Evolutionary conservation across 2,797 vertebrate species (phyloP), one percentile per base, ranked within the genome.

Genomic region (Sebastes steindachneri): DNA sequence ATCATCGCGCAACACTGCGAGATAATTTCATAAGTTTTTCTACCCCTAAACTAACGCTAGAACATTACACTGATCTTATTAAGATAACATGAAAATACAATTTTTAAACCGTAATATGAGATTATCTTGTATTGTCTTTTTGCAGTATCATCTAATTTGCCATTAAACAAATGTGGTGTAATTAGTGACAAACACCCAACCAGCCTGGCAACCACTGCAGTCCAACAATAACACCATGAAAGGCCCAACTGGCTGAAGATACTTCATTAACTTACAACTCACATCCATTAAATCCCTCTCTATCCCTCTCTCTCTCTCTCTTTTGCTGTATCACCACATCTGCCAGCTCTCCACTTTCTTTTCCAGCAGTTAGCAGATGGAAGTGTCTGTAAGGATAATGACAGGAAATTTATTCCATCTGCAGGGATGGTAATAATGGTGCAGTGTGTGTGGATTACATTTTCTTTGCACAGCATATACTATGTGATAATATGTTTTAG

Each of bases 351-450:
- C 48, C 58, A 17, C 45, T 81, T 71, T 88, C 66, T 75, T 86
- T 83, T 85, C 85, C 89, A 87, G 90, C 86, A 85, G 80, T 87
- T 82, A 86, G 73, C 89, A 92, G 82, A 92, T 90, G 83, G 85
- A 89, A 75, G 87, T 86, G 82, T 84, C 86, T 85, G 71, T 81
- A 73, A 86, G 88, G 83, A 86, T 91, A 92, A 93, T 89, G 78
- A 83, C 84, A 83, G 87, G 88, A 92, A 94, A 95, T 93, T 1
- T 83, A 88, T 81, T 84, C 86, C 91, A 93, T 90, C 90, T 93
- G 91, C 69, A 62, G 37, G 51, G 5, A 70, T 41, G 53, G 62
- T 57, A 63, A 76, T 74, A 68, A 68, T 28, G 29, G 15, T 28
- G 60, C 48, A 26, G 33, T 26, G 33, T 41, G 33, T 41, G 35